A percentile compares a stretch with the other conserved stretches of the same genome.
Evolutionary conservation across 2,888 invertebrate species (phyloP).

Genomic region (Merodon equestris): DNA sequence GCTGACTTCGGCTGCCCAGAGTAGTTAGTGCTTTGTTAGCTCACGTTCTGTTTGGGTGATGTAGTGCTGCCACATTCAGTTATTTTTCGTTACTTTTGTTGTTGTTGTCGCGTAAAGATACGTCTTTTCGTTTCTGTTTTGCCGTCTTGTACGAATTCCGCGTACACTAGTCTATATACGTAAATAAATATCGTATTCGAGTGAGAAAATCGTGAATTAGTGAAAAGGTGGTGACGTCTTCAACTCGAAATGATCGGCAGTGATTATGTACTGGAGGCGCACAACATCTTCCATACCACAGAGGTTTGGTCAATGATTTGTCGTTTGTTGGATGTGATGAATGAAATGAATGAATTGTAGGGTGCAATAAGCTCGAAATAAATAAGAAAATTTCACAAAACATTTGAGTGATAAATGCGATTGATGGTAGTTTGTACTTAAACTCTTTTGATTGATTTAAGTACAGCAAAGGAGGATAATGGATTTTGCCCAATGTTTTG

Average conservation of each 20-base stretch:
- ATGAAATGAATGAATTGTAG: too few relatives aligned
- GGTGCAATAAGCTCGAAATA: too few relatives aligned
- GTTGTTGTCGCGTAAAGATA: slow-evolving; percentile 23
- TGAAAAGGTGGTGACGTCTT: slow-evolving; percentile 40
- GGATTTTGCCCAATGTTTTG: not conserved
- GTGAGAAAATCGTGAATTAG: not conserved
- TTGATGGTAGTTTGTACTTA: slow-evolving; percentile 51
- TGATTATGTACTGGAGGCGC: slow-evolving; percentile 92
- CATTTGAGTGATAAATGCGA: not conserved
- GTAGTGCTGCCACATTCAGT: slow-evolving; percentile 9
- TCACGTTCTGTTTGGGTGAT: slow-evolving; percentile 51
- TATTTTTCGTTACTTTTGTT: slow-evolving; percentile 16
- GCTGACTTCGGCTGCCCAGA: slow-evolving; percentile 14
- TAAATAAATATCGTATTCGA: not conserved
- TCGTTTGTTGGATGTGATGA: not conserved
- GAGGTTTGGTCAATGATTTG: slow-evolving; percentile 82
- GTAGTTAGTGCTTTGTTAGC: slow-evolving; percentile 60
- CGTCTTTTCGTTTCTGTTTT: not conserved
- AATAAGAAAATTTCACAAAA: slow-evolving; percentile 14
- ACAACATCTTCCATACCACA: slow-evolving; percentile 93
- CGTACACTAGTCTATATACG: slow-evolving; percentile 53
- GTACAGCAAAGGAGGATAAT: not conserved
- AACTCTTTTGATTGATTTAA: slow-evolving; percentile 59
- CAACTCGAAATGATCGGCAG: slow-evolving; percentile 84
- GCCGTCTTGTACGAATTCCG: slow-evolving; percentile 12